A percentile compares a stretch with the other conserved stretches of the same genome.
Evolutionary conservation across 2,888 invertebrate genomes (phyloP).

Genomic region (Amorpha juglandis): DNA sequence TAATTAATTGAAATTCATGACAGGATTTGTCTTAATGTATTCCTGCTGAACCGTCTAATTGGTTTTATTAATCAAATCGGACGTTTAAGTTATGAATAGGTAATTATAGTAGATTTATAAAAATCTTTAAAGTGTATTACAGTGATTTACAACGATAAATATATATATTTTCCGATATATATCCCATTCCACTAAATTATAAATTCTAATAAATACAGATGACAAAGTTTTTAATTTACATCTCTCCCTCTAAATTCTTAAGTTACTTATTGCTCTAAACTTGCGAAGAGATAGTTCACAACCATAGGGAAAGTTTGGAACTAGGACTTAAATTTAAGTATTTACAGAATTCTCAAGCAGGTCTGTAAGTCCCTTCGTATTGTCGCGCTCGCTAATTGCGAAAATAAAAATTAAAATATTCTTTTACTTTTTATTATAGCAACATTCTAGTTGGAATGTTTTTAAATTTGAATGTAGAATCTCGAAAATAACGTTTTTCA

Average conservation of each 20-base stretch:
- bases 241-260: not conserved
- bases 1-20: too few species aligned
- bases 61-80: too few species aligned
- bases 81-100: too few species aligned
- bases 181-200: not conserved
- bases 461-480: not conserved
- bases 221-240: not conserved
- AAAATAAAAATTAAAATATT: not conserved
- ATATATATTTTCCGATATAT: not conserved
- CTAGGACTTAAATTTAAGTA: conserved; percentile 13
- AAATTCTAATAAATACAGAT: not conserved
- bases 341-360: not conserved
- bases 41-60: too few species aligned
- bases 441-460: not conserved
- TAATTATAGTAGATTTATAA: too few species aligned
- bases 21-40: too few species aligned
- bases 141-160: too few species aligned
- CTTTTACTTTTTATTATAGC: not conserved
- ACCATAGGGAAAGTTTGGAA: conserved; percentile 52
- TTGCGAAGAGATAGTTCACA: conserved; percentile 49
- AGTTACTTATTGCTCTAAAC: not conserved
- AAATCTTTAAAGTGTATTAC: too few species aligned
- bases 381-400: not conserved
- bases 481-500: too few species aligned
- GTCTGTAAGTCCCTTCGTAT: not conserved